Conservation (phyloP, 64 coral and sea anemone genomes). For the Montipora cactus region DNA sequence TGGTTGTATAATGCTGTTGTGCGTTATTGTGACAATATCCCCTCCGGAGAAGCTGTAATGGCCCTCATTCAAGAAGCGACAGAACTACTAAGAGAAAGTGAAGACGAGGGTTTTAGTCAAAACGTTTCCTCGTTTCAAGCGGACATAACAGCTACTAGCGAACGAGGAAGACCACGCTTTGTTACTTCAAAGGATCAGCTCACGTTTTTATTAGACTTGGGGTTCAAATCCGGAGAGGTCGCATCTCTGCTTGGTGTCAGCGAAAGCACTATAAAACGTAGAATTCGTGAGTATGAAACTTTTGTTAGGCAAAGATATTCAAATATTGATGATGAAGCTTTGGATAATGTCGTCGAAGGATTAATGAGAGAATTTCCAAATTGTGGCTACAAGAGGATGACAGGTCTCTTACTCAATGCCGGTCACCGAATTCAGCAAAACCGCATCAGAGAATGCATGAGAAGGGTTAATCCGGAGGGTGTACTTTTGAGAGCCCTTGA, state of each 20-base stretch:
- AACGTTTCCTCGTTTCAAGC: conserved; percentile 3
- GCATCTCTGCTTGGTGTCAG: conserved; percentile 33
- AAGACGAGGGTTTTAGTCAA: background rate
- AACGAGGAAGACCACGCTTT: conserved; percentile 49
- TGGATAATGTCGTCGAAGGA: conserved; percentile 20
- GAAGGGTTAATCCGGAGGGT: too few relatives aligned
- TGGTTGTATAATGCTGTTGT: conserved; percentile 2
- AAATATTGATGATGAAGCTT: conserved; percentile 1
- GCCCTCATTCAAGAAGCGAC: background rate
- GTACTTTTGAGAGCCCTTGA: too few relatives aligned
- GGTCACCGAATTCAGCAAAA: background rate
- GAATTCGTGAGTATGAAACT: conserved; percentile 21
- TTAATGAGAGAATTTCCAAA: conserved; percentile 33
- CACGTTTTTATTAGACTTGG: conserved; percentile 25
- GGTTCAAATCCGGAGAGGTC: conserved; percentile 27
- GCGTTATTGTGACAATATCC: conserved; percentile 2
- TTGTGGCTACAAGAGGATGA: conserved; percentile 53
- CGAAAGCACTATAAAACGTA: conserved; percentile 44
- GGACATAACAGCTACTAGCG: conserved; percentile 11
- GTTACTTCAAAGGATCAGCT: conserved; percentile 40
- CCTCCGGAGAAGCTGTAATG: conserved; percentile 3
- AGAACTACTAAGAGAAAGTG: background rate
- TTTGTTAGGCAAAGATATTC: conserved; percentile 36
- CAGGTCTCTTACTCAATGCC: conserved; percentile 5
- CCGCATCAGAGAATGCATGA: background rate